Evolutionary conservation across 1,140 invertebrate species (phyloP).

Genomic region (Neodiprion fabricii): DNA sequence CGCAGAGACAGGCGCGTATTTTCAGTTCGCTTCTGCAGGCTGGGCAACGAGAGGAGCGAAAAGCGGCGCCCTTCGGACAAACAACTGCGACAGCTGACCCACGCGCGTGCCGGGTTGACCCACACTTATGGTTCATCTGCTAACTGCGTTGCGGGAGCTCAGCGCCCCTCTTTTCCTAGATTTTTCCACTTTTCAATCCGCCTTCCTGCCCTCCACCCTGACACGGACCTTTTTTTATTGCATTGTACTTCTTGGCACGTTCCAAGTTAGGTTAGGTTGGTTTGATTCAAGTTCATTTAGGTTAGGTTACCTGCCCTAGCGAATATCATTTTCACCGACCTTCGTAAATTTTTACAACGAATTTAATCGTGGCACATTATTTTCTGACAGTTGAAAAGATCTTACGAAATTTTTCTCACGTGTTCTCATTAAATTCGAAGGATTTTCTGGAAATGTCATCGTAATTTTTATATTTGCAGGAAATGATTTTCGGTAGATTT

Average conservation of each 20-base stretch:
- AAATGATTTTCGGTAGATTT: too few relatives aligned
- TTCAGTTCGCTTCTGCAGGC: neutral
- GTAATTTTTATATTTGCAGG: too few relatives aligned
- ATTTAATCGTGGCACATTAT: too few relatives aligned
- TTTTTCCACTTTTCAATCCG: constrained; percentile 2
- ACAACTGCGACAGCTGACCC: constrained; percentile 60
- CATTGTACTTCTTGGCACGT: constrained; percentile 7
- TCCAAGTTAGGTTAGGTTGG: neutral
- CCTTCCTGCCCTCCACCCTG: constrained; percentile 13
- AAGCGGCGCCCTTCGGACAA: constrained; percentile 46
- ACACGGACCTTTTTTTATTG: constrained; percentile 11
- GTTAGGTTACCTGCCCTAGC: too few relatives aligned
- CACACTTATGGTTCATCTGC: constrained; percentile 59
- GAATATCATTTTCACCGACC: too few relatives aligned
- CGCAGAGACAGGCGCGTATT: too few relatives aligned
- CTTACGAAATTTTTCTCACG: too few relatives aligned
- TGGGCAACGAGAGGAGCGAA: neutral
- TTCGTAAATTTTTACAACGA: too few relatives aligned
- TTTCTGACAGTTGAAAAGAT: too few relatives aligned
- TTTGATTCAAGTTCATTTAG: too few relatives aligned
- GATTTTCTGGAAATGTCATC: too few relatives aligned
- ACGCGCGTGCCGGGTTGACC: constrained; percentile 55
- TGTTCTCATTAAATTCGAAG: too few relatives aligned
- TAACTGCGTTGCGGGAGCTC: constrained; percentile 42
- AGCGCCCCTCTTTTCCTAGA: neutral